Base-by-base conservation (phyloP, 2,113 vertebrate species). In the Myotis davidii region DNA sequence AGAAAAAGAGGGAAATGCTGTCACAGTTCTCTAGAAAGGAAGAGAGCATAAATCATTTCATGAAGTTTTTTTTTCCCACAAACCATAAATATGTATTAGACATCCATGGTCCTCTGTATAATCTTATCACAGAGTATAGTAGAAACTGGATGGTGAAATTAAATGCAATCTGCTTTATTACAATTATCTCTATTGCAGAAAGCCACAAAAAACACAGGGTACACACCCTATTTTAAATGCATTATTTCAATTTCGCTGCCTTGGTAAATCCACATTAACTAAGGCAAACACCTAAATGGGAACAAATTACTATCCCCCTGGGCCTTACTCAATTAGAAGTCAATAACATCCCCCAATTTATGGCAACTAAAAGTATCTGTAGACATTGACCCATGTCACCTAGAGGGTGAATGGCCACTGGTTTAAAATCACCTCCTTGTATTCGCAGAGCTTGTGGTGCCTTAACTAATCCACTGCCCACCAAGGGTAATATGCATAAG, bases 1-100 rank as follows among this genome's bases (percentile, higher is more conserved):
- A 48, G 50, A 85, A 85, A 77, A 96, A 86, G 37, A 89, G 25
- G 79, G 23, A 77, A 76, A 73, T 92, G 54, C 34, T 92, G 52
- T 73, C 42, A 67, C 11, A 17, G 13, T 78, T 94, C 92, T 92
- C 39, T 83, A 56, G 56, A 64, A 65, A 50, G 25, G 34, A 97
- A 81, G 73, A 56, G 13, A 91, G 34, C 17, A 94, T 77, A 91
- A 54, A 85, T 52, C 0, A 25, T 56, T 76, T 72, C 54, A 77
- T 2, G 42, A 39, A 25, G 6, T 20, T 52, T 56, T 45, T 52
- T 34, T 77, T 9, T 0, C 8, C 8, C n/a, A 78, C 65, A 87
- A 78, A 67, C 18, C 32, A 56, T 42, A 90, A 65, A 45, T 85
- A 59, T 18, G 16, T 45, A 69, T 50, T 67, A 54, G n/a, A 37